Evolutionary conservation across 2,888 invertebrate species (phyloP), one percentile per base, ranked within the genome.

Genomic region (Smittia sp.): DNA sequence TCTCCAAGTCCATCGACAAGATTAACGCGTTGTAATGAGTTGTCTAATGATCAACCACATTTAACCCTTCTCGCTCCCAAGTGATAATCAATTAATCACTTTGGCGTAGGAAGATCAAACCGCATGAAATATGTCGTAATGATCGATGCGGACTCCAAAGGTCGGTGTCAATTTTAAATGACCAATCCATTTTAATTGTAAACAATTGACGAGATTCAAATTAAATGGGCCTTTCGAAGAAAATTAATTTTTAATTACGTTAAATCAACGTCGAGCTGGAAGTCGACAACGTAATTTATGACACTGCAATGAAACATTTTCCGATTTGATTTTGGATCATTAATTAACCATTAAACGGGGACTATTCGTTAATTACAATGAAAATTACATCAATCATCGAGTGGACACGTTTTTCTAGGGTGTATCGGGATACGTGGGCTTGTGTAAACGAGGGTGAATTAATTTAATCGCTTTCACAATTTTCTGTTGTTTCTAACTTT

Each of bases 371-470:
- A 27, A 70, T 70, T 70, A 54, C 54, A 70, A 69, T 69, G 69
- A 46, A 69, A 70, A 54, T 54, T 70, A 70, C 70, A 70, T 70
- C 70, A 70, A 70, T 70, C 70, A 70, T 70, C 39, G 39, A 39
- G 39, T 39, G 39, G 39, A 39, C 39, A 39, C 13, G 39, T 39
- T 39, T n/a, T n/a, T n/a, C n/a, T n/a, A n/a, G n/a, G n/a, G n/a
- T n/a, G n/a, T n/a, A n/a, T n/a, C n/a, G n/a, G n/a, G n/a, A n/a
- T n/a, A n/a, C n/a, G n/a, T n/a, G n/a, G n/a, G n/a, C n/a, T n/a
- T n/a, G n/a, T n/a, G n/a, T n/a, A n/a, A n/a, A n/a, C n/a, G n/a
- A n/a, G n/a, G n/a, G n/a, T n/a, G n/a, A n/a, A n/a, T n/a, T n/a
- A n/a, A n/a, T n/a, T n/a, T n/a, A n/a, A n/a, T n/a, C n/a, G n/a